Base-by-base conservation (phyloP, 2,113 vertebrate genomes). In the Taurulus bubalis region DNA sequence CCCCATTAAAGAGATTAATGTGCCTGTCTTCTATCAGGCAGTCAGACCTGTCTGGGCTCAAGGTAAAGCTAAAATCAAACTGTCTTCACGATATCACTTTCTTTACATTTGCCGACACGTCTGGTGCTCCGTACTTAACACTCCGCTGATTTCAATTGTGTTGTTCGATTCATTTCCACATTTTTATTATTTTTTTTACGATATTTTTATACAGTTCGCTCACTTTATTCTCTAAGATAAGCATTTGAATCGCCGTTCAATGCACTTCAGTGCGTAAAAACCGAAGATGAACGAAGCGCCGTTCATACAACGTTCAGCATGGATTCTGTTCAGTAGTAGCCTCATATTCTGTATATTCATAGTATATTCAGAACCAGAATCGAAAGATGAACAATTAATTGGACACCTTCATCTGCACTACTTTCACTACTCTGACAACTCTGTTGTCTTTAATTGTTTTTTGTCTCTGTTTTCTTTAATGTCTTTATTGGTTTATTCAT, bases 1-100 rank as follows among this genome's bases (percentile, higher is more conserved):
- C 42, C 36, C 63, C 79, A 89, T 88, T 88, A 85, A 82, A 59
- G 26, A 85, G 79, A 91, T 88, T 73, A 82, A 88, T 84, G 51
- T 38, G 55, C 20, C 74, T 71, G 85, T 86, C 87, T 83, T 51
- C 76, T 55, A 26, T 74, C 47, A 71, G 67, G 66, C 81, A 82
- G 80, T 70, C 63, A 20, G 65, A 76, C 51, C 70, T 34, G 80
- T 69, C 78, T 83, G 65, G 20, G 65, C 66, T 81, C 55, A 80
- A 77, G 71, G 77, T 71, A 75, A 88, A 71, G 66, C 62, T 79
- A 40, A 67, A 85, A 79, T 82, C 67, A 84, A 89, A 77, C 76
- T 75, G 70, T 71, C 80, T 69, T 38, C 53, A 68, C 45, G 8
- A 63, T 76, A 32, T 84, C 40, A 51, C 49, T 66, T 49, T 70